phyloP scores from a whole-genome alignment of 2,888 invertebrate species.

The Pycnomerus fuliginosus region DNA sequence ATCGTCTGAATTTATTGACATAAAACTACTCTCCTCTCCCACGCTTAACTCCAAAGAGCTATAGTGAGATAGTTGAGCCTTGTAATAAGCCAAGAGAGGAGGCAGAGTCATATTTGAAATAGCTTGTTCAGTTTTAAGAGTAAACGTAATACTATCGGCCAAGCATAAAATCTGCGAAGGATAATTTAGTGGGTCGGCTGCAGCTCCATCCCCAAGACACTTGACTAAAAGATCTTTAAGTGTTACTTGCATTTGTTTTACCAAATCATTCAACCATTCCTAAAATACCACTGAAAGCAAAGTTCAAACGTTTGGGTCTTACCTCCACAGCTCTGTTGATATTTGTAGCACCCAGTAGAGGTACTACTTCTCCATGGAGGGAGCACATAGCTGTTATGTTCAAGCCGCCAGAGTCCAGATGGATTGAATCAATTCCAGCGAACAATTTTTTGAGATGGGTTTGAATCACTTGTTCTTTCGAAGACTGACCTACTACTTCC shows the following conservation, averaged over 20 bases:
- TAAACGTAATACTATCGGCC: conserved; percentile 82
- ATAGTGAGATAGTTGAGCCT: conserved; percentile 56
- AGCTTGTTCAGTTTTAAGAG: conserved; percentile 79
- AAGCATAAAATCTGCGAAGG: conserved; percentile 83
- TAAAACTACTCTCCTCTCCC: conserved; percentile 25
- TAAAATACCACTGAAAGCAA: no score
- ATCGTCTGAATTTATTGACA: conserved; percentile 32
- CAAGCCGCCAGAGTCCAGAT: conserved; percentile 58
- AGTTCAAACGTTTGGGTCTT: no score
- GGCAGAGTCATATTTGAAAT: conserved; percentile 66
- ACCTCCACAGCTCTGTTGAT: conserved; percentile 78
- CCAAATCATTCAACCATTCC: conserved; percentile 77
- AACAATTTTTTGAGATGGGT: conserved; percentile 95
- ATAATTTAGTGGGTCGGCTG: conserved; percentile 63
- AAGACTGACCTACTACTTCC: conserved; percentile 91
- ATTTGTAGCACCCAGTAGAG: conserved; percentile 66
- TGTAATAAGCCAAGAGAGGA: conserved; percentile 53
- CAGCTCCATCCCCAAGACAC: conserved; percentile 56
- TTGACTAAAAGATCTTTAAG: conserved; percentile 67
- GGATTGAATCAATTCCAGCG: conserved; percentile 81
- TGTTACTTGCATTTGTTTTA: conserved; percentile 78
- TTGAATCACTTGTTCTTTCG: conserved; percentile 87
- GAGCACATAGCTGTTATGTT: conserved; percentile 68
- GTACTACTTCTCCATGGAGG: conserved; percentile 71
- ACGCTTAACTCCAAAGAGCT: conserved; percentile 52